Percentiles rank a stretch among this genome's conserved stretches.
Evolutionary conservation across 2,888 invertebrate species (phyloP).

Genomic region (Leucoma salicis): DNA sequence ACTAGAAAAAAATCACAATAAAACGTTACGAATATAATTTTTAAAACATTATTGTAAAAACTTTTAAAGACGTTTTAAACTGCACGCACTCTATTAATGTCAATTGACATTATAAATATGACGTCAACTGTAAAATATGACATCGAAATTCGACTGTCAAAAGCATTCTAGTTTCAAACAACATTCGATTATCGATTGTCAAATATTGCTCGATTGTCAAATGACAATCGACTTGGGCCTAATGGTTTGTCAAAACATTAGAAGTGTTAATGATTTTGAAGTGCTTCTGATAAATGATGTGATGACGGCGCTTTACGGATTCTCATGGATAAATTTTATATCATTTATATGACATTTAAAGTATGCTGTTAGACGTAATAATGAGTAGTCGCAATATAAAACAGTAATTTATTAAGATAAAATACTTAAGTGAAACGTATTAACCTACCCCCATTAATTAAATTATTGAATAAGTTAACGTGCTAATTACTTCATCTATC

Average conservation of each 20-base stretch:
- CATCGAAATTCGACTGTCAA: conserved; percentile 46
- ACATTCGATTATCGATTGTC: conserved; percentile 50
- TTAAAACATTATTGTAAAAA: neutral
- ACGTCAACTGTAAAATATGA: conserved; percentile 65
- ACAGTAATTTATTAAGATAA: no score
- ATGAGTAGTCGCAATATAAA: no score
- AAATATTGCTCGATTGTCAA: conserved; percentile 40
- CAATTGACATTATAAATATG: conserved; percentile 58
- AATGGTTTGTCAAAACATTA: conserved; percentile 80
- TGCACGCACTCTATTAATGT: conserved; percentile 46
- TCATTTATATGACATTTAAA: conserved; percentile 3
- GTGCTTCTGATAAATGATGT: conserved; percentile 66
- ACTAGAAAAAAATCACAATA: conserved; percentile 7
- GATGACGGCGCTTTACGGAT: conserved; percentile 50
- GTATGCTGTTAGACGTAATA: no score
- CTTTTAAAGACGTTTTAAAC: conserved; percentile 24
- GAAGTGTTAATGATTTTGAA: conserved; percentile 64
- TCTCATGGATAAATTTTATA: conserved; percentile 42
- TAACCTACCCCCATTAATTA: no score
- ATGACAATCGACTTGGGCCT: conserved; percentile 41
- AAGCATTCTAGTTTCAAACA: conserved; percentile 46
- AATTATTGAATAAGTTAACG: no score
- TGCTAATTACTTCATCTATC: no score
- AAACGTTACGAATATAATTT: neutral
- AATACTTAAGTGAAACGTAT: no score